Conservation (phyloP, 1,140 invertebrate species). For the Drosophila ohnishii region DNA sequence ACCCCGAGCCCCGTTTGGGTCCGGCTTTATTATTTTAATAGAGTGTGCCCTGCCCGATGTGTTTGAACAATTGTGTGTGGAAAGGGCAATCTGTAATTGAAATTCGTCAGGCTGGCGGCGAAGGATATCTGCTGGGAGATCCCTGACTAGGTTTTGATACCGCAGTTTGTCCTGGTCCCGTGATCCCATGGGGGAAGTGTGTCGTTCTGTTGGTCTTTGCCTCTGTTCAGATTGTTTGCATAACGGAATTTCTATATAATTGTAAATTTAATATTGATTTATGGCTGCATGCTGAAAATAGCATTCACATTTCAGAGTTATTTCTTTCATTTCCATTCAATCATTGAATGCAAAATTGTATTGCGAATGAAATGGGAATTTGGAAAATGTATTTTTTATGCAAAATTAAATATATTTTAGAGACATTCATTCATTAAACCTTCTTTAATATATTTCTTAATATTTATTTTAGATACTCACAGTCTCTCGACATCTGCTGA, state of each 20-base stretch:
- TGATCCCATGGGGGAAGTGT: slow-evolving; percentile 24
- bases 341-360: neutral
- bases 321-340: slow-evolving; percentile 1
- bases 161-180: neutral
- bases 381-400: too few species aligned
- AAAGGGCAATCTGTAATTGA: slow-evolving; percentile 30
- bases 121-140: slow-evolving; percentile 17
- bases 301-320: slow-evolving; percentile 6
- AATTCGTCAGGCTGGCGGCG: slow-evolving; percentile 35
- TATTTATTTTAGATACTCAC: slow-evolving; percentile 86
- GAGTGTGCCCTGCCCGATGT: slow-evolving; percentile 33
- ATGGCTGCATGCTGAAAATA: slow-evolving; percentile 22
- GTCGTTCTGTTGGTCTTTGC: slow-evolving; percentile 21
- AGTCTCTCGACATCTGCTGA: slow-evolving; percentile 90
- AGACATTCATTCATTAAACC: neutral
- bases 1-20: slow-evolving; percentile 26
- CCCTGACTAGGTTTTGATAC: slow-evolving; percentile 16
- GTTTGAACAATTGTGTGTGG: slow-evolving; percentile 46
- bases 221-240: slow-evolving; percentile 31
- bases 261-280: slow-evolving; percentile 47
- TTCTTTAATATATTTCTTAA: neutral
- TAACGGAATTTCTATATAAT: slow-evolving; percentile 38
- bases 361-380: neutral
- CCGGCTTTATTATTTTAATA: slow-evolving; percentile 55
- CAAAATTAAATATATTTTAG: neutral